Conservation (phyloP, 2,113 vertebrate genomes). For the Oncorhynchus kisutch region DNA sequence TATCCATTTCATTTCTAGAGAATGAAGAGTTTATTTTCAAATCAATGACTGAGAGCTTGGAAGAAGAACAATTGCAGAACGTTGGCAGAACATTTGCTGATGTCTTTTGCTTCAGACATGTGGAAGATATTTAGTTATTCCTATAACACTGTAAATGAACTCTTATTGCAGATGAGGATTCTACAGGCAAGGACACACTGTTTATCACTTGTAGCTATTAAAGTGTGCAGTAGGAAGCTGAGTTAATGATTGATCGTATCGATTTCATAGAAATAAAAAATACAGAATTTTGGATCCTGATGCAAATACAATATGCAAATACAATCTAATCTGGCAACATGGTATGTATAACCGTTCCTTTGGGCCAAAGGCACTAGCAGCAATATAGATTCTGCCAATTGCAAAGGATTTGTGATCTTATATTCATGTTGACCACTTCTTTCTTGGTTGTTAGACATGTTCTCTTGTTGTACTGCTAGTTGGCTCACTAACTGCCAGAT, state of each 20-base stretch:
- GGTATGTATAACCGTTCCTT: neutral
- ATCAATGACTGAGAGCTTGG: too few species aligned
- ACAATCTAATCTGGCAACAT: too few species aligned
- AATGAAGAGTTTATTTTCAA: too few species aligned
- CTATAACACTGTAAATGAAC: neutral
- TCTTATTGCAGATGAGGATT: neutral
- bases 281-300: slow-evolving; percentile 46
- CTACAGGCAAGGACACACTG: neutral
- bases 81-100: neutral
- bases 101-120: neutral
- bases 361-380: neutral
- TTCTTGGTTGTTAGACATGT: neutral
- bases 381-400: neutral
- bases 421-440: neutral
- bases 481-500: neutral
- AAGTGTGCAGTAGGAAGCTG: neutral
- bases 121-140: neutral
- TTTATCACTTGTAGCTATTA: neutral
- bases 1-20: too few species aligned
- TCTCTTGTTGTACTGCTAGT: neutral
- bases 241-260: slow-evolving; percentile 50
- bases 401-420: slow-evolving; percentile 6
- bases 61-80: too few species aligned
- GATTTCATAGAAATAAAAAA: slow-evolving; percentile 29
- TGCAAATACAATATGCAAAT: neutral